A percentile compares a stretch with the other conserved stretches of the same genome.
phyloP scores from a whole-genome alignment of 2,888 invertebrate species.

The Dicranocentrus wangi region DNA sequence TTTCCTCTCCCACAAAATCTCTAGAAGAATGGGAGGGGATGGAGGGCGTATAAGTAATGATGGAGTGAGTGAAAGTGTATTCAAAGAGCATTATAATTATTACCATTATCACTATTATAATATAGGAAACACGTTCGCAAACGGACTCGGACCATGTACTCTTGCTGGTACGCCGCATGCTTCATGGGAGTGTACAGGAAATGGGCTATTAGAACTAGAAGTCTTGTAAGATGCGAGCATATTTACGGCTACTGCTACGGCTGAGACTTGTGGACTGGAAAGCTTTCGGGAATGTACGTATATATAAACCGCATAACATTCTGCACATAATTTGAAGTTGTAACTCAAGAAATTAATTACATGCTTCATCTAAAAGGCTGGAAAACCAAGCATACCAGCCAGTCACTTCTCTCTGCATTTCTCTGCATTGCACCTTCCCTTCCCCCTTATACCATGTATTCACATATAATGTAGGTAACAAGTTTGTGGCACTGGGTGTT shows the following conservation, averaged over 20 bases:
- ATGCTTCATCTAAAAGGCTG: not conserved
- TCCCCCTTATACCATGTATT: no score
- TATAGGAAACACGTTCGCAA: not conserved
- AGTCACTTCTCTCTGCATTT: constrained; percentile 2
- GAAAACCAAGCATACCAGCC: not conserved
- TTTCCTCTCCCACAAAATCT: no score
- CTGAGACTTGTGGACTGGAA: not conserved
- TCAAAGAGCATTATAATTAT: not conserved
- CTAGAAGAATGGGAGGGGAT: no score
- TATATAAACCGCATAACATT: not conserved
- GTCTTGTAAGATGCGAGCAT: constrained; percentile 10
- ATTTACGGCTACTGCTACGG: not conserved
- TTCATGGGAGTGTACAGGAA: constrained; percentile 26
- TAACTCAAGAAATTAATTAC: constrained; percentile 13
- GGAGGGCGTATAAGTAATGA: constrained; percentile 10
- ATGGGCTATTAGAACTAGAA: constrained; percentile 49
- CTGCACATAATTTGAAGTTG: not conserved
- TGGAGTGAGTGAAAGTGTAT: not conserved
- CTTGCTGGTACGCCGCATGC: not conserved
- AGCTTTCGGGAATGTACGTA: not conserved
- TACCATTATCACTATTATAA: not conserved
- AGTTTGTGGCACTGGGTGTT: no score
- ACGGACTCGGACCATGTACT: not conserved
- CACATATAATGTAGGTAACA: no score
- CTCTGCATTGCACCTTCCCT: not conserved